Percentiles rank a stretch among this genome's conserved stretches.
These are phyloP conservation scores for Acleris cristana DNA, from an alignment of 2,888 invertebrate species.

Conservation along the genomic window DNA sequence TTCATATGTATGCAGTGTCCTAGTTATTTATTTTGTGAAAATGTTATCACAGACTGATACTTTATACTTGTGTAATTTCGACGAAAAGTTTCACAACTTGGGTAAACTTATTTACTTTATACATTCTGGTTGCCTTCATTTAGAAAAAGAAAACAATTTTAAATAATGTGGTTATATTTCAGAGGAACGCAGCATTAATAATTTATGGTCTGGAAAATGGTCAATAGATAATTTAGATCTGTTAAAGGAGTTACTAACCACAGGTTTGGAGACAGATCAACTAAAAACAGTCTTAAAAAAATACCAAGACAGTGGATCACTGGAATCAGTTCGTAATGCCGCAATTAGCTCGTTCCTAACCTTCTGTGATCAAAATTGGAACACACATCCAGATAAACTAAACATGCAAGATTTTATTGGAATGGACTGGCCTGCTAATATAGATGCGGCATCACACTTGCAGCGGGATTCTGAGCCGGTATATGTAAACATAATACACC, in stretches of 20 bases:
- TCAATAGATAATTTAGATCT: slow-evolving; percentile 54
- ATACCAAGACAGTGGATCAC: slow-evolving; percentile 46
- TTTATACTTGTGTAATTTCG: slow-evolving; percentile 69
- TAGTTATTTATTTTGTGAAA: not conserved
- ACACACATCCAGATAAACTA: slow-evolving; percentile 85
- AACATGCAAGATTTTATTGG: slow-evolving; percentile 69
- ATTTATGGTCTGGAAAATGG: slow-evolving; percentile 68
- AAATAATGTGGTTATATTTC: slow-evolving; percentile 40
- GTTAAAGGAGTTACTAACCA: slow-evolving; percentile 58
- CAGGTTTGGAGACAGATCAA: slow-evolving; percentile 55
- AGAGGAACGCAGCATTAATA: slow-evolving; percentile 58
- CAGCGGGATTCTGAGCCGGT: slow-evolving; percentile 87
- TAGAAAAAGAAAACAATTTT: not conserved
- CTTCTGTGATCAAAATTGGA: slow-evolving; percentile 93
- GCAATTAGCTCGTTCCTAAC: slow-evolving; percentile 87
- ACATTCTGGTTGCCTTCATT: not conserved
- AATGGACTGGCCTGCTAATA: slow-evolving; percentile 66
- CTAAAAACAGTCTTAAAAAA: slow-evolving; percentile 55
- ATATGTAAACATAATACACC: slow-evolving; percentile 85
- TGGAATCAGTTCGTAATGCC: slow-evolving; percentile 76
- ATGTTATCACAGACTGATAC: slow-evolving; percentile 39
- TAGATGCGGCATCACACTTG: slow-evolving; percentile 70
- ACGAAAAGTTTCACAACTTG: slow-evolving; percentile 54
- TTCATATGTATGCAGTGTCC: not conserved
- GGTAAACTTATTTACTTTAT: slow-evolving; percentile 49